Percentiles rank a stretch among this genome's conserved stretches.
These are phyloP conservation scores for Oligia strigilis DNA, from an alignment of 2,888 invertebrate genomes.

Conservation along the genomic window DNA sequence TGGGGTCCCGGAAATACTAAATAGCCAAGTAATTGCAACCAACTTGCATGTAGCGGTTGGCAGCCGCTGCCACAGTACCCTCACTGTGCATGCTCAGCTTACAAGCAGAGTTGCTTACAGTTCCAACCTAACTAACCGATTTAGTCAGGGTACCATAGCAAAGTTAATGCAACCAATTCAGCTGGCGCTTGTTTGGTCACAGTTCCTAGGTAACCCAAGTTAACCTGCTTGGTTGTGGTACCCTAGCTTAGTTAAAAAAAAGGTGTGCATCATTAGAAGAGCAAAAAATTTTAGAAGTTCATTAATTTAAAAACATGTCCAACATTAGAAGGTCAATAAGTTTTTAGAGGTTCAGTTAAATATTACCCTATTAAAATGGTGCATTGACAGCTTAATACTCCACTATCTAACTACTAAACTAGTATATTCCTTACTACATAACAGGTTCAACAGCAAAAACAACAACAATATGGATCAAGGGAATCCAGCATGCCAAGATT, in stretches of 20 bases:
- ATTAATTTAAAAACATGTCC: neutral
- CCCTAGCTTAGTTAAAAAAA: too few relatives aligned
- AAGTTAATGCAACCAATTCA: neutral
- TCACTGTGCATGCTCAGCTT: neutral
- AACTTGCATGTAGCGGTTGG: neutral
- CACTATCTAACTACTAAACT: neutral
- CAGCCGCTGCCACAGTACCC: neutral
- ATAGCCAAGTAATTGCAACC: neutral
- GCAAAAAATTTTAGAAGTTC: neutral
- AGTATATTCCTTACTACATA: slow-evolving; percentile 4
- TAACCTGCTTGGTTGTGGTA: neutral
- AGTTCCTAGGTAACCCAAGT: neutral
- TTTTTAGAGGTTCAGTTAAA: neutral
- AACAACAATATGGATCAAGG: slow-evolving; percentile 86
- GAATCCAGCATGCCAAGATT: slow-evolving; percentile 86
- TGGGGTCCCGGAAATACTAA: neutral
- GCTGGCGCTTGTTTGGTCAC: too few relatives aligned
- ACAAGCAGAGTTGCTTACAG: neutral
- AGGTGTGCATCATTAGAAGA: neutral
- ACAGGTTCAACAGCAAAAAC: slow-evolving; percentile 88
- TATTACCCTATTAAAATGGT: neutral
- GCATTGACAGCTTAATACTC: slow-evolving; percentile 2
- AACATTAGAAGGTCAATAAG: neutral
- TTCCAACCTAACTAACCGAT: neutral
- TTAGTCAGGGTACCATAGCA: neutral